phyloP scores from a whole-genome alignment of 2,888 invertebrate species.

The Cephus pulcher region DNA sequence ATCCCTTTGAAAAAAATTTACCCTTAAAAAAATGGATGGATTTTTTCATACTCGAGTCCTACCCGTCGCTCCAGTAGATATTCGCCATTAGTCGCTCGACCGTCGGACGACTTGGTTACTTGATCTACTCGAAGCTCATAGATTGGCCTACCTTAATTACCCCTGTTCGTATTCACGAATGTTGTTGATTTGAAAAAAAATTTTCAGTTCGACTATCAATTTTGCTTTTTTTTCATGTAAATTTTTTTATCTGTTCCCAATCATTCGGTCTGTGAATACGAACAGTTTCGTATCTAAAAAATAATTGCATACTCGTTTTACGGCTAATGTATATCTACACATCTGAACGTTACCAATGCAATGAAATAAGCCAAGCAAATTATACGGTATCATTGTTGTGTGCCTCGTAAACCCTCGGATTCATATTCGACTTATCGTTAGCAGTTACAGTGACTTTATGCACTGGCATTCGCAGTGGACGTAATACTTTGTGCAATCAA shows the following conservation, averaged over 20 bases:
- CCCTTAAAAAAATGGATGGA: background rate
- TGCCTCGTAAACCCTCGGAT: constrained; percentile 44
- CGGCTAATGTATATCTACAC: background rate
- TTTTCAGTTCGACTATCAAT: background rate
- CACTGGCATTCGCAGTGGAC: background rate
- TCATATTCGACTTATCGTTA: background rate
- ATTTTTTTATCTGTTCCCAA: background rate
- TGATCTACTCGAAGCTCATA: background rate
- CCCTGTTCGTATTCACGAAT: background rate
- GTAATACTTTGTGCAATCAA: background rate
- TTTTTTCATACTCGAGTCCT: background rate
- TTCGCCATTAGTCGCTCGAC: background rate
- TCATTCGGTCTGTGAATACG: background rate
- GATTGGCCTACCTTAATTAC: background rate
- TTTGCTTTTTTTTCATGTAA: background rate
- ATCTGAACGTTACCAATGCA: constrained; percentile 13
- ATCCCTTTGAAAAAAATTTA: no score
- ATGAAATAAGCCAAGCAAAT: constrained; percentile 44
- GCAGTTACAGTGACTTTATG: background rate
- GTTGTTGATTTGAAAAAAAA: background rate
- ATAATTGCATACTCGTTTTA: background rate
- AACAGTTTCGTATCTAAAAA: background rate
- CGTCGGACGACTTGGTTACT: background rate
- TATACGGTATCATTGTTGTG: constrained; percentile 53
- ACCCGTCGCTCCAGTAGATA: background rate